These are phyloP conservation scores for Sander lucioperca DNA, from an alignment of 2,113 vertebrate species.

Conservation along the genomic window DNA sequence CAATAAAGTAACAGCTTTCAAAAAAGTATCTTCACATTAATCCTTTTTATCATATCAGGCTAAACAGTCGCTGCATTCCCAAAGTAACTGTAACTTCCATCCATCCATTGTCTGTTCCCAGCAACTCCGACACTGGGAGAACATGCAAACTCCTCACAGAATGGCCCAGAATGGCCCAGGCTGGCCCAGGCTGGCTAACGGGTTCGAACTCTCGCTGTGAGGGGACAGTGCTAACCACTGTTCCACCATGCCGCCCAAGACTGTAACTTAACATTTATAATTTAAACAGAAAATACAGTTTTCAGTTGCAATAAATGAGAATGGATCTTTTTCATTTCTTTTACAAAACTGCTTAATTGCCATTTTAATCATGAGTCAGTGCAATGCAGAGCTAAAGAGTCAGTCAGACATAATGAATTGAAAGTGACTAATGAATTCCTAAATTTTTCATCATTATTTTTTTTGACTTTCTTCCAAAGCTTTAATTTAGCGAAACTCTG, in stretches of 20 bases:
- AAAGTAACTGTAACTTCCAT: no score
- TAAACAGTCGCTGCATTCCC: not conserved
- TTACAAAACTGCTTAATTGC: conserved; percentile 29
- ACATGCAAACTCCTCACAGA: no score
- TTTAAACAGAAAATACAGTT: conserved; percentile 13
- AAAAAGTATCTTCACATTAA: not conserved
- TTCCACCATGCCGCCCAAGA: not conserved
- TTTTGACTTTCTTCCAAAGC: conserved; percentile 27
- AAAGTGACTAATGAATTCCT: conserved; percentile 40
- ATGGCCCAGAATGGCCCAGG: no score
- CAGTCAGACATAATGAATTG: conserved; percentile 50
- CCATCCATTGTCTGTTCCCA: no score
- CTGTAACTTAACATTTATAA: conserved; percentile 15
- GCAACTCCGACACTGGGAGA: no score
- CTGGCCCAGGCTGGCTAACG: no score
- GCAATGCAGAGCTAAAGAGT: conserved; percentile 9
- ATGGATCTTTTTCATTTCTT: conserved; percentile 27
- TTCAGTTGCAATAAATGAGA: conserved; percentile 5
- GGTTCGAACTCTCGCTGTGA: no score
- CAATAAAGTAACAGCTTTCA: not conserved
- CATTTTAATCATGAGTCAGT: conserved; percentile 40
- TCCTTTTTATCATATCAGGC: not conserved
- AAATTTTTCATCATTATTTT: conserved; percentile 29
- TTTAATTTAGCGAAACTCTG: conserved; percentile 35
- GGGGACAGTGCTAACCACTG: no score